Conservation (phyloP, 2,888 invertebrate genomes). For the Cephus pulcher region DNA sequence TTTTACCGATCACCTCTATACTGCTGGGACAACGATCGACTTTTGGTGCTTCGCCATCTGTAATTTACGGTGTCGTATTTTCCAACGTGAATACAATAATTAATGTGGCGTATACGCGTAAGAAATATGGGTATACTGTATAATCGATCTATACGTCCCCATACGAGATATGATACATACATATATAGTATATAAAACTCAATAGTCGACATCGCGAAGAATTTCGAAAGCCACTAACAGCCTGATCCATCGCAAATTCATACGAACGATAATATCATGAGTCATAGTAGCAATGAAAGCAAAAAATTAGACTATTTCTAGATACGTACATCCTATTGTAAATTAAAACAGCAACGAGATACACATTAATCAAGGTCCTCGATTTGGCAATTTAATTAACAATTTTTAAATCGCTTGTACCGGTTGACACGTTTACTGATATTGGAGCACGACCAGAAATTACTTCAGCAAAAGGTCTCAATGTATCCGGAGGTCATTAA, state of each 20-base stretch:
- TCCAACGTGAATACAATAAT: not conserved
- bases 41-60: constrained; percentile 67
- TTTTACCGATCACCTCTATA: constrained; percentile 58
- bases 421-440: not conserved
- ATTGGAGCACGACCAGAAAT: not conserved
- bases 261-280: not conserved
- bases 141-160: not conserved
- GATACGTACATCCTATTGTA: not conserved
- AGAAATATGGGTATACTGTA: not conserved
- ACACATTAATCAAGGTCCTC: not conserved
- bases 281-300: not conserved
- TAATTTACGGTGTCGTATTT: not conserved
- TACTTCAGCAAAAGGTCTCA: not conserved
- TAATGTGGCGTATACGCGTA: not conserved
- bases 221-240: not conserved
- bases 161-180: not conserved
- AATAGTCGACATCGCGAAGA: not conserved
- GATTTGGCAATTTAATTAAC: not conserved
- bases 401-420: not conserved
- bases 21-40: constrained; percentile 67
- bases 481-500: not conserved
- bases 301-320: not conserved
- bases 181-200: not conserved
- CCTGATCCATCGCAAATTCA: not conserved
- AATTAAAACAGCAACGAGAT: not conserved